Conservation (phyloP, 2,797 vertebrate species). For the Scolopax bukidnonensis region DNA sequence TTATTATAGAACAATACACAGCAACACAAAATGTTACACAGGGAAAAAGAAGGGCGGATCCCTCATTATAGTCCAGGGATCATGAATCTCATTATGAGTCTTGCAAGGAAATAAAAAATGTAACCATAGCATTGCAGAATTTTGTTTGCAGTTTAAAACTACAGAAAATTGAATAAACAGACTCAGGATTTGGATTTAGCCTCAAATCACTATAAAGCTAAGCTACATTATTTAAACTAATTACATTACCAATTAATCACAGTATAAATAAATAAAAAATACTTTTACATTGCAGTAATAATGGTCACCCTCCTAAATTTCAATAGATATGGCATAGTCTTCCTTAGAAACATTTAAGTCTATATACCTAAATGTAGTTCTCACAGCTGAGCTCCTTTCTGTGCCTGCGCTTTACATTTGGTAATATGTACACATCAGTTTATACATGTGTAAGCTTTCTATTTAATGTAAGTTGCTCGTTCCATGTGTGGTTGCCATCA, state of each 20-base stretch:
- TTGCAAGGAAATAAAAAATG: neutral
- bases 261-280: neutral
- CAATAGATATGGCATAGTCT: neutral
- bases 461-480: constrained; percentile 14
- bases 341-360: neutral
- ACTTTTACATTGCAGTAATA: neutral
- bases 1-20: neutral
- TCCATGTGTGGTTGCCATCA: neutral
- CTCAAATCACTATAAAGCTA: neutral
- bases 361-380: neutral
- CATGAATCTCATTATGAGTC: neutral
- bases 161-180: neutral
- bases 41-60: neutral
- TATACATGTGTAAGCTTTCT: neutral
- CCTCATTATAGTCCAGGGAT: neutral
- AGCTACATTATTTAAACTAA: neutral
- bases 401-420: neutral
- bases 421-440: neutral
- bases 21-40: neutral
- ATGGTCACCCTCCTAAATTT: neutral
- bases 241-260: neutral
- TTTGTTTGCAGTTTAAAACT: neutral
- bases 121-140: neutral
- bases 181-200: neutral
- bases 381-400: neutral